Evolutionary conservation across 2,113 vertebrate species (phyloP).

Genomic region (Siphamia tubifer): DNA sequence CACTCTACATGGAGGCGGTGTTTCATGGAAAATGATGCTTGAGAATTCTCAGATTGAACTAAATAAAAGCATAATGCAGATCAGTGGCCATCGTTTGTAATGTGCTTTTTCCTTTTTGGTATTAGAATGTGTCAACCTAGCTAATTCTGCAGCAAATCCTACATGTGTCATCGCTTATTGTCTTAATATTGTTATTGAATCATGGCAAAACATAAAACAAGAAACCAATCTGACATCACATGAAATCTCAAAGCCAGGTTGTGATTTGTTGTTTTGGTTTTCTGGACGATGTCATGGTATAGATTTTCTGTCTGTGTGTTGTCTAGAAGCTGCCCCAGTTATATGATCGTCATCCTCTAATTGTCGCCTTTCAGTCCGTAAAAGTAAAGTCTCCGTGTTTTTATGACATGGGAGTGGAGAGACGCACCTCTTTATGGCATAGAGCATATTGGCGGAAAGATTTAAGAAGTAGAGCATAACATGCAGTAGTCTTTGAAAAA

Average conservation of each 20-base stretch:
- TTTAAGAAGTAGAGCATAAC: slow-evolving; percentile 54
- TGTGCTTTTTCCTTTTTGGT: not conserved
- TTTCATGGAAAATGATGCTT: slow-evolving; percentile 13
- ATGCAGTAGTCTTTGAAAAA: slow-evolving; percentile 47
- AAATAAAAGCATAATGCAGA: not conserved
- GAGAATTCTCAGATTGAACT: slow-evolving; percentile 1
- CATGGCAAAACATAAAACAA: slow-evolving; percentile 1
- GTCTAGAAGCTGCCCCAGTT: not conserved
- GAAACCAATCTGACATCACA: not conserved
- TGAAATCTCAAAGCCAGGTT: not conserved
- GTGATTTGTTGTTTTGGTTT: not conserved
- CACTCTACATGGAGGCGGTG: not conserved
- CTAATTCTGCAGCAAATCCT: not conserved
- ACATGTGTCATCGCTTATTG: not conserved
- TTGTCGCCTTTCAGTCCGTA: slow-evolving; percentile 38
- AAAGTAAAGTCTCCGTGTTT: slow-evolving; percentile 48
- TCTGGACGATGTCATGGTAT: not conserved
- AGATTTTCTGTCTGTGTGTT: not conserved
- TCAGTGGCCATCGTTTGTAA: not conserved
- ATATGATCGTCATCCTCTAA: slow-evolving; percentile 28
- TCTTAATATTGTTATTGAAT: not conserved
- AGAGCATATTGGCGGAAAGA: slow-evolving; percentile 46
- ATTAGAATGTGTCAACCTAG: not conserved
- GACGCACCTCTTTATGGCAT: slow-evolving; percentile 47
- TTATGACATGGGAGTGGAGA: slow-evolving; percentile 38